A percentile compares a stretch with the other conserved stretches of the same genome.
Conservation (phyloP, 2,113 vertebrate species). For the Salvelinus alpinus region DNA sequence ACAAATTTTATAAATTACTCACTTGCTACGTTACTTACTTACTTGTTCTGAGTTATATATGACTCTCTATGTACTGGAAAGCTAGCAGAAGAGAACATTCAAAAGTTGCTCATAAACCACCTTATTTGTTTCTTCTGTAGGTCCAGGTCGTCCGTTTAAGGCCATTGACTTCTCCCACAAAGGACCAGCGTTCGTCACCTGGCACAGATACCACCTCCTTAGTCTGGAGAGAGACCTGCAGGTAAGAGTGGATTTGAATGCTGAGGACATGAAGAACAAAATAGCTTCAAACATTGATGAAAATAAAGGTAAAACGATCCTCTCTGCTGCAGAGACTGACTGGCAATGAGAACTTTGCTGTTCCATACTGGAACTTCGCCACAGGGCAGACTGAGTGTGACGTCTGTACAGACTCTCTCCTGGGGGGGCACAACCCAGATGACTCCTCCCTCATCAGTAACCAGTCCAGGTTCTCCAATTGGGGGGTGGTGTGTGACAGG, state of each 20-base stretch:
- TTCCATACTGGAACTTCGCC: constrained; percentile 98
- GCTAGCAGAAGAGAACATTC: too few species aligned
- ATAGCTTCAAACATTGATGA: too few species aligned
- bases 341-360: constrained; percentile 88
- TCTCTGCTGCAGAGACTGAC: constrained; percentile 74
- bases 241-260: constrained; percentile 63
- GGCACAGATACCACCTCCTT: constrained; percentile 94
- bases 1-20: too few species aligned
- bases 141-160: constrained; percentile 90
- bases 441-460: constrained; percentile 82
- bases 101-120: too few species aligned
- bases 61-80: too few species aligned
- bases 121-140: constrained; percentile 58
- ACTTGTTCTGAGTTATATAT: too few species aligned
- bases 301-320: not conserved
- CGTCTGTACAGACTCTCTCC: constrained; percentile 86
- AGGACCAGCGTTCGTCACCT: constrained; percentile 95
- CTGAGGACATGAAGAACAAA: not conserved
- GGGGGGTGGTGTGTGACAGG: constrained; percentile 92
- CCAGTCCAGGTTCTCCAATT: constrained; percentile 88
- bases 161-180: constrained; percentile 95
- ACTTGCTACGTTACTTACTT: too few species aligned
- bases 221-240: constrained; percentile 92
- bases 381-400: constrained; percentile 87
- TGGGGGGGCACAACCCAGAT: constrained; percentile 76